phyloP scores from a whole-genome alignment of 2,797 vertebrate species.

The Tragelaphus eurycerus region DNA sequence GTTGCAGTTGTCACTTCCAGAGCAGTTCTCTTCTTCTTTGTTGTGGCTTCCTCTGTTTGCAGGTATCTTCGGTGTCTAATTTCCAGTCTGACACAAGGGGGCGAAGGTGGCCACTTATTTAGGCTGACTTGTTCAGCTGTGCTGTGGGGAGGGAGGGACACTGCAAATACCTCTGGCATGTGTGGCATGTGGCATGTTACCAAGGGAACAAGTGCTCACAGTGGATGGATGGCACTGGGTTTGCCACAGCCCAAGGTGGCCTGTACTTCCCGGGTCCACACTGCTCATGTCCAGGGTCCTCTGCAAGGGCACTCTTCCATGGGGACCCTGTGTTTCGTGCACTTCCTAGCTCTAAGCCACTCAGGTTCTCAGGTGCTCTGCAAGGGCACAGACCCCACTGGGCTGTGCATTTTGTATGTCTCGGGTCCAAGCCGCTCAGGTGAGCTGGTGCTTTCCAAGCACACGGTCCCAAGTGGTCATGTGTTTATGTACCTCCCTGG shows the following conservation, averaged over 20 bases:
- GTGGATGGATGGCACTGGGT: background rate
- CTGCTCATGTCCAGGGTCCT: background rate
- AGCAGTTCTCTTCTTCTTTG: background rate
- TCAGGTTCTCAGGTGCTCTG: background rate
- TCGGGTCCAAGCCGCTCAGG: fast-evolving
- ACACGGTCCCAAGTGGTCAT: background rate
- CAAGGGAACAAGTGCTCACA: background rate
- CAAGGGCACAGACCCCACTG: background rate
- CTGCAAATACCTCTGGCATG: background rate
- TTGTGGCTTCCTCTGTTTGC: background rate
- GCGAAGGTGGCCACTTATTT: background rate
- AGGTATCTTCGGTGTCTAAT: background rate
- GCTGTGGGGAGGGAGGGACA: background rate
- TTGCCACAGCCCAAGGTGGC: background rate
- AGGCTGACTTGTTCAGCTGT: background rate
- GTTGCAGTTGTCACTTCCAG: background rate
- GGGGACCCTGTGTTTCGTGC: background rate
- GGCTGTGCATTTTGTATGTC: background rate
- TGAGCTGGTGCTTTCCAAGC: background rate
- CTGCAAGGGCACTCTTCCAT: background rate
- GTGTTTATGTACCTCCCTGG: background rate
- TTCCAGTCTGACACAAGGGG: background rate
- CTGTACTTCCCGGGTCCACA: background rate
- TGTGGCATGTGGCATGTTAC: background rate
- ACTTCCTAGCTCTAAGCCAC: background rate